Percentiles rank a stretch among this genome's conserved stretches.
phyloP scores from a whole-genome alignment of 1,140 invertebrate species.

The Colletes latitarsis region DNA sequence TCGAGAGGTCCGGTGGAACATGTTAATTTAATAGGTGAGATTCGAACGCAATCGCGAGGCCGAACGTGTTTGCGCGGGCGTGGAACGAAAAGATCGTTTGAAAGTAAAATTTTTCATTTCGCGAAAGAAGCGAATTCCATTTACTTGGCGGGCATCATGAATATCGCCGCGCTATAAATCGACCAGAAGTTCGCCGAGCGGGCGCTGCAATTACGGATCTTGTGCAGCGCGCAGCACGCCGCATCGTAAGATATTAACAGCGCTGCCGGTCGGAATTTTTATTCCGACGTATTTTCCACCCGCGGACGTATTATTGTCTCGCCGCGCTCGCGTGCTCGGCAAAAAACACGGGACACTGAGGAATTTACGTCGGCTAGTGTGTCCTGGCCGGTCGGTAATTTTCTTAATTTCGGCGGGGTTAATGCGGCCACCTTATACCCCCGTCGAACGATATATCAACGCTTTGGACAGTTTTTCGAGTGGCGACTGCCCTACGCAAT shows the following conservation, averaged over 20 bases:
- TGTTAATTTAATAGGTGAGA: constrained; percentile 25
- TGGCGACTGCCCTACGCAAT: constrained; percentile 4
- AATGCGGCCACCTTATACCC: constrained; percentile 26
- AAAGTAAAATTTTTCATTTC: constrained; percentile 46
- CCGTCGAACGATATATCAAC: constrained; percentile 43
- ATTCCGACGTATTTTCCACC: constrained; percentile 58
- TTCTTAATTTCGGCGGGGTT: constrained; percentile 57
- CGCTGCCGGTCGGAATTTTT: constrained; percentile 60
- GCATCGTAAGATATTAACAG: constrained; percentile 66
- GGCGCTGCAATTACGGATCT: constrained; percentile 59
- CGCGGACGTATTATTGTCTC: constrained; percentile 54
- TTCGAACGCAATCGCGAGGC: neutral
- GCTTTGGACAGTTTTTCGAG: constrained; percentile 1
- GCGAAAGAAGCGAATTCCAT: constrained; percentile 32
- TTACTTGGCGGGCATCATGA: constrained; percentile 54
- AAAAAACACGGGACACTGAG: constrained; percentile 44
- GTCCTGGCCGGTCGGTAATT: constrained; percentile 42
- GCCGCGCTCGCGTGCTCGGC: neutral
- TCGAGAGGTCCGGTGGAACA: neutral
- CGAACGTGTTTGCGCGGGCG: neutral
- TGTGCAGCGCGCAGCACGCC: constrained; percentile 8
- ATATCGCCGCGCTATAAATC: constrained; percentile 59
- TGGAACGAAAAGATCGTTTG: constrained; percentile 7
- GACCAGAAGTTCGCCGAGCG: constrained; percentile 43
- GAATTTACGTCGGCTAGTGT: constrained; percentile 52